Evolutionary conservation across 1,140 invertebrate genomes (phyloP).

Genomic region (Drosophila pruinosa): DNA sequence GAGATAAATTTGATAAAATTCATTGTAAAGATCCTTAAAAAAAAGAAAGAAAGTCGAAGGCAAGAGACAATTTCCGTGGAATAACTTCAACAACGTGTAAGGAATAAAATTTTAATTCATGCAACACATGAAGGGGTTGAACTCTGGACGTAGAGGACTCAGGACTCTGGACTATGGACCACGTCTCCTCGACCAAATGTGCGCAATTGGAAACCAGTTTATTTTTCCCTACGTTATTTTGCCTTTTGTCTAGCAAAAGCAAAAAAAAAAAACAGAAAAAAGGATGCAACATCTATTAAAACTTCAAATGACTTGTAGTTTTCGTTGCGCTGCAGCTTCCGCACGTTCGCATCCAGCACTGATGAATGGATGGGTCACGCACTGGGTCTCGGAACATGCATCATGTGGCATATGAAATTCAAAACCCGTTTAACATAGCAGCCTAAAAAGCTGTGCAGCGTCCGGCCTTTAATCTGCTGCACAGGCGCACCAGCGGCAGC

Average conservation of each 20-base stretch:
- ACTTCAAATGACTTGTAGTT: conserved; percentile 78
- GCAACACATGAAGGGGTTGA: conserved; percentile 50
- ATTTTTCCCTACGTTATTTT: conserved; percentile 28
- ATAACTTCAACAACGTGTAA: conserved; percentile 32
- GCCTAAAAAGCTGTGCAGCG: conserved; percentile 61
- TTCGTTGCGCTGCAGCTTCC: conserved; percentile 59
- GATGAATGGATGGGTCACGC: conserved; percentile 70
- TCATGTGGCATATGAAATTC: conserved; percentile 66
- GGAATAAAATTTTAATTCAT: conserved; percentile 49
- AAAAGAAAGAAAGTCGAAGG: conserved; percentile 10
- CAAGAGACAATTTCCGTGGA: conserved; percentile 45
- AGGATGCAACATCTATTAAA: conserved; percentile 77
- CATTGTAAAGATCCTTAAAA: conserved; percentile 24
- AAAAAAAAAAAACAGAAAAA: conserved; percentile 13
- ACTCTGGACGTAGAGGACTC: conserved; percentile 6
- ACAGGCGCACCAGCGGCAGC: conserved; percentile 48
- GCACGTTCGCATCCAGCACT: conserved; percentile 30
- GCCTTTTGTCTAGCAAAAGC: conserved; percentile 41
- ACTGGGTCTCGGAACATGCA: conserved; percentile 37
- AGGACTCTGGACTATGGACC: conserved; percentile 16
- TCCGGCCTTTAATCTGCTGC: conserved; percentile 71
- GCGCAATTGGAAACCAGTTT: conserved; percentile 60
- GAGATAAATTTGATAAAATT: conserved; percentile 65
- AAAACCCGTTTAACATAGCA: conserved; percentile 62
- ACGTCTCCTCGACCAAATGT: conserved; percentile 12